A percentile compares a stretch with the other conserved stretches of the same genome.
phyloP scores from a whole-genome alignment of 2,888 invertebrate species.

The Synergus gifuensis region DNA sequence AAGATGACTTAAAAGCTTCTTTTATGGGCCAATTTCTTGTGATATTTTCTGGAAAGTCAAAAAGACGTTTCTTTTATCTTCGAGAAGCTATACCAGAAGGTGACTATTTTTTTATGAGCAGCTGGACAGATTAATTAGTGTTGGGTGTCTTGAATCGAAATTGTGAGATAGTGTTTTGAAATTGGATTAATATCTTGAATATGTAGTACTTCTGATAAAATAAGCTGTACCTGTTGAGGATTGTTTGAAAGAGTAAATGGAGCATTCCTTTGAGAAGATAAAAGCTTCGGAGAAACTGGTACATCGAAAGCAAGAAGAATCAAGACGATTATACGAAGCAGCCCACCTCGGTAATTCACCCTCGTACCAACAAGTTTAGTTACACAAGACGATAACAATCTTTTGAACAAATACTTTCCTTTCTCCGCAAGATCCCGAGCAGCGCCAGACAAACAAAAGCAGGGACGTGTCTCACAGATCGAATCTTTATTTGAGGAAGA shows the following conservation, averaged over 20 bases:
- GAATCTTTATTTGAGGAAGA: constrained; percentile 55
- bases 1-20: constrained; percentile 17
- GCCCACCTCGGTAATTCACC: constrained; percentile 59
- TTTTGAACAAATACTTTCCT: constrained; percentile 63
- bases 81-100: neutral
- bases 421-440: constrained; percentile 52
- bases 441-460: constrained; percentile 60
- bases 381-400: constrained; percentile 63
- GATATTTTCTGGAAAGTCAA: constrained; percentile 1
- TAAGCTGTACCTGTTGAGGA: constrained; percentile 8
- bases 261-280: constrained; percentile 32
- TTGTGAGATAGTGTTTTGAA: neutral
- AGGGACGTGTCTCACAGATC: constrained; percentile 60
- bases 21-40: constrained; percentile 22
- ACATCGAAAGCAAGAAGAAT: constrained; percentile 50
- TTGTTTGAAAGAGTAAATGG: constrained; percentile 29
- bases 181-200: constrained; percentile 12
- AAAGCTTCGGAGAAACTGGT: constrained; percentile 43
- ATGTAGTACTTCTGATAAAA: neutral
- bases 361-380: constrained; percentile 59
- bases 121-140: too few relatives aligned
- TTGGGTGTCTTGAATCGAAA: too few relatives aligned
- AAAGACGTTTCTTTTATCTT: neutral
- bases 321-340: constrained; percentile 58
- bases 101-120: too few relatives aligned